Conservation (phyloP, 1,140 invertebrate species). For the Neotoxoptera formosana region DNA sequence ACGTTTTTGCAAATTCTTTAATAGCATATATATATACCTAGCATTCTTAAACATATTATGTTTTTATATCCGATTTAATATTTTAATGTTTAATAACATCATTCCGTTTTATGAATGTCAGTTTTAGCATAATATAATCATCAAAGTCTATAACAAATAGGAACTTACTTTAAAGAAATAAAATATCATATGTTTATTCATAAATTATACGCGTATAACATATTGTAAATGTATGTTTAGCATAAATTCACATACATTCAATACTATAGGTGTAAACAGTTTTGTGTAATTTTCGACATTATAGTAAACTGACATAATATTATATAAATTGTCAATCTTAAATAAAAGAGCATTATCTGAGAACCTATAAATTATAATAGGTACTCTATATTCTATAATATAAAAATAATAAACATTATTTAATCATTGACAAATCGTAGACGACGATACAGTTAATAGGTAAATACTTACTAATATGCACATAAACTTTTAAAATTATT, state of each 20-base stretch:
- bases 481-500: no score
- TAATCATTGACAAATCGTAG: no score
- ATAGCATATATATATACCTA: neutral
- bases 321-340: no score
- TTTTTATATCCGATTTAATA: neutral
- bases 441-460: no score
- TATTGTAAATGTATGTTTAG: neutral
- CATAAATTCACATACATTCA: neutral
- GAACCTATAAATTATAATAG: no score
- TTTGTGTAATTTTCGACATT: no score
- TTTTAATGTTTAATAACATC: neutral
- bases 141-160: neutral
- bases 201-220: neutral
- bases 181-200: neutral
- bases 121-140: neutral
- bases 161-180: no score
- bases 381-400: no score
- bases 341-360: no score
- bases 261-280: neutral
- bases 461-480: no score
- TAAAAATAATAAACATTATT: no score
- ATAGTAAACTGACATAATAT: no score
- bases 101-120: neutral
- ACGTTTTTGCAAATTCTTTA: neutral
- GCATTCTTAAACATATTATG: neutral